Conservation (phyloP, 2,113 vertebrate species). For the Thomomys bottae region DNA sequence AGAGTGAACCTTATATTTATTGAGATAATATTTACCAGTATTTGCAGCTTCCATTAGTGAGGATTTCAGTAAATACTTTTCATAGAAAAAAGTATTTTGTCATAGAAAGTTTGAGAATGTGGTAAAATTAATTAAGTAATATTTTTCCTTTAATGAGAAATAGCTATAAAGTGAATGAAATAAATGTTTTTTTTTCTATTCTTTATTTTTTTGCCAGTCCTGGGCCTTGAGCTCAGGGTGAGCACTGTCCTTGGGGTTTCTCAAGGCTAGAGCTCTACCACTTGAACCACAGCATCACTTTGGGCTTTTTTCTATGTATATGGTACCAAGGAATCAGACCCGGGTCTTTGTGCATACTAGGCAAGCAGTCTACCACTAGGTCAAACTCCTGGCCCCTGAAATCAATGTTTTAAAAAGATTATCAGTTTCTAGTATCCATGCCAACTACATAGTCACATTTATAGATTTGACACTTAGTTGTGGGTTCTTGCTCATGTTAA, state of each 20-base stretch:
- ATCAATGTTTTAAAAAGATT: not conserved
- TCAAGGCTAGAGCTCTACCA: too few relatives aligned
- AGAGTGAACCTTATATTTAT: not conserved
- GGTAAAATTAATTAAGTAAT: not conserved
- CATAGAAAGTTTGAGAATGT: not conserved
- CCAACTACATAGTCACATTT: not conserved
- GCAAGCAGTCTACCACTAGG: too few relatives aligned
- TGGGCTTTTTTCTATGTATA: too few relatives aligned
- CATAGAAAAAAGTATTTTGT: too few relatives aligned
- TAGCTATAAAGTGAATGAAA: not conserved
- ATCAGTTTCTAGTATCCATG: not conserved
- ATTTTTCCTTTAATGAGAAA: slow-evolving; percentile 13
- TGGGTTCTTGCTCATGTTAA: not conserved
- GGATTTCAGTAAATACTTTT: not conserved
- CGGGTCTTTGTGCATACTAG: too few relatives aligned
- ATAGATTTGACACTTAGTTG: not conserved
- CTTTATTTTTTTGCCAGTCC: too few relatives aligned
- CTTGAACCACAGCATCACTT: too few relatives aligned
- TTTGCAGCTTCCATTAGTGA: not conserved
- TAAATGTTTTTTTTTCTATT: too few relatives aligned
- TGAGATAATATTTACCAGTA: not conserved
- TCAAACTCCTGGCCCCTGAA: too few relatives aligned
- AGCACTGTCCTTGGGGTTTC: too few relatives aligned
- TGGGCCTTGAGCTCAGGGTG: too few relatives aligned
- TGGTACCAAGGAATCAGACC: too few relatives aligned